These are phyloP conservation scores for Marmota flaviventris DNA, from an alignment of 2,113 vertebrate genomes.

Conservation along the genomic window DNA sequence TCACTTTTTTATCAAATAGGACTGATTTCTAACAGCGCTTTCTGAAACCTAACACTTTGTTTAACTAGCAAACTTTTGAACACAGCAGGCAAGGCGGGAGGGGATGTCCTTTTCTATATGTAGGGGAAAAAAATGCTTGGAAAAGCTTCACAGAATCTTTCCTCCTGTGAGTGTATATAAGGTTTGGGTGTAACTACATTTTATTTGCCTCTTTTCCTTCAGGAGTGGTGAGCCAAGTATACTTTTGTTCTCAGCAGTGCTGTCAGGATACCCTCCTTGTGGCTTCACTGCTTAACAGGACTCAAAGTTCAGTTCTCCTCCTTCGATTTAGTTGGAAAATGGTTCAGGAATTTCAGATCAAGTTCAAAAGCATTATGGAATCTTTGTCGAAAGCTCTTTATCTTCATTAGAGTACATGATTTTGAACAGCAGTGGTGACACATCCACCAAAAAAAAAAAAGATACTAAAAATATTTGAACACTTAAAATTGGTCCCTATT, in stretches of 20 bases:
- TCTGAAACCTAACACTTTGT: conserved; percentile 2
- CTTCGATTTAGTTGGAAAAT: conserved; percentile 7
- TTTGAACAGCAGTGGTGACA: background rate
- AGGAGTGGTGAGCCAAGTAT: background rate
- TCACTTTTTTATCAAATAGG: background rate
- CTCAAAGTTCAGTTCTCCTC: background rate
- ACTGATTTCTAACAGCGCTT: conserved; percentile 26
- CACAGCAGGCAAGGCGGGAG: conserved; percentile 21
- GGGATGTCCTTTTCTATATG: background rate
- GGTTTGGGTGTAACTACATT: background rate
- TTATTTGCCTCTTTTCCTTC: background rate
- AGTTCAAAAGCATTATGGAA: background rate
- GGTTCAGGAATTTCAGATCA: conserved; percentile 28
- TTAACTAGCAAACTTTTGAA: conserved; percentile 61
- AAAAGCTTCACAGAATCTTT: conserved; percentile 37
- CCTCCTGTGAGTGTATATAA: background rate
- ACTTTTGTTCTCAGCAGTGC: background rate
- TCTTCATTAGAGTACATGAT: background rate
- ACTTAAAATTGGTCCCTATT: background rate
- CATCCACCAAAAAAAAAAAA: background rate
- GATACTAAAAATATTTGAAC: background rate
- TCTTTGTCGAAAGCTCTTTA: conserved; percentile 34
- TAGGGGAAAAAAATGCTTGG: conserved; percentile 26
- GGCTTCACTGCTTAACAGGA: background rate
- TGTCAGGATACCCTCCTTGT: background rate